These are phyloP conservation scores for Sparidentex hasta DNA, from an alignment of 2,797 vertebrate genomes.

Conservation along the genomic window DNA sequence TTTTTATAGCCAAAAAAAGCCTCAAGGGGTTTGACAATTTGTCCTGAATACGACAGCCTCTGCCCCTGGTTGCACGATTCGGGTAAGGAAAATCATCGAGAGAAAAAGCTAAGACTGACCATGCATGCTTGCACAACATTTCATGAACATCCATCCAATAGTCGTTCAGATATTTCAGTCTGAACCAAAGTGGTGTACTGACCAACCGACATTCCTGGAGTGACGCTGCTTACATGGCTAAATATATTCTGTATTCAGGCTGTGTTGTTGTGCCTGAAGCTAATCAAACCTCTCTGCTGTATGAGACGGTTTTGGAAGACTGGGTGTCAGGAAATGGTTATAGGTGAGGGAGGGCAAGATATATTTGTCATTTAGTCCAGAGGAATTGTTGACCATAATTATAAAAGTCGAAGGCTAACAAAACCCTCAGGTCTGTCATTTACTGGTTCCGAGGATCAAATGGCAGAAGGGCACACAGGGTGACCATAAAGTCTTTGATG, in stretches of 20 bases:
- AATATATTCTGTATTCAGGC: background rate
- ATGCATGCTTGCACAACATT: background rate
- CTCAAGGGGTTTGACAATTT: no score
- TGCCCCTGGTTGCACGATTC: no score
- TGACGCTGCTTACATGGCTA: background rate
- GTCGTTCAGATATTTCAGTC: background rate
- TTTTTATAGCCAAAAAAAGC: no score
- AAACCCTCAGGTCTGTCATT: conserved; percentile 32
- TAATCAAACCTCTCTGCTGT: background rate
- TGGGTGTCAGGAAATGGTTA: background rate
- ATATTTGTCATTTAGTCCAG: conserved; percentile 8
- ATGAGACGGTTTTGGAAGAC: background rate
- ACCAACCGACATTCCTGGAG: no score
- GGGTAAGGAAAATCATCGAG: no score
- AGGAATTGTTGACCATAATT: conserved; percentile 14
- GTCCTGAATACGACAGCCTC: no score
- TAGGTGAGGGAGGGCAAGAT: conserved; percentile 4
- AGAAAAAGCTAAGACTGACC: no score
- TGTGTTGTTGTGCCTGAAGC: background rate
- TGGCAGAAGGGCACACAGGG: conserved; percentile 9
- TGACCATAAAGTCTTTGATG: conserved; percentile 34
- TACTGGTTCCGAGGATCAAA: conserved; percentile 32
- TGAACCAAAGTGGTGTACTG: background rate
- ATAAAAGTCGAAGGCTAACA: conserved; percentile 22
- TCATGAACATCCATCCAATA: background rate